These are phyloP conservation scores for Torymus texanus DNA, from an alignment of 2,888 invertebrate species.

Conservation along the genomic window DNA sequence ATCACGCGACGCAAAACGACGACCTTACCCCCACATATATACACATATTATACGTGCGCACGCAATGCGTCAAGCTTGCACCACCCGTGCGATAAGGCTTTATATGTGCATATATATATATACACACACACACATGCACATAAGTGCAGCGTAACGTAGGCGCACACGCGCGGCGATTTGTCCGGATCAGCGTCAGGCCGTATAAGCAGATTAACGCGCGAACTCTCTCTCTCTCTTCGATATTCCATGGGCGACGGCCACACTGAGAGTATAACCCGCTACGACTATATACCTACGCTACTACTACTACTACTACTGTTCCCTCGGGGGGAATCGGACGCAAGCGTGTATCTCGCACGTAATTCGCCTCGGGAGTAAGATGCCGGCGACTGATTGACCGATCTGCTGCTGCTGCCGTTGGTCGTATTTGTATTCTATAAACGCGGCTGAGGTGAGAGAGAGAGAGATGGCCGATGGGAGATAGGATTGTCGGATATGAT, in stretches of 20 bases:
- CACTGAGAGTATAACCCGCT: too few species aligned
- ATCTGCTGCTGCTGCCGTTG: too few species aligned
- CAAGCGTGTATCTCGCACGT: too few species aligned
- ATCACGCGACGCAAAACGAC: too few species aligned
- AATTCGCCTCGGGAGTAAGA: neutral
- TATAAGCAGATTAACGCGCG: conserved; percentile 77
- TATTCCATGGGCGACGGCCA: too few species aligned
- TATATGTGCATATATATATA: neutral
- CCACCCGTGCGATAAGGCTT: neutral
- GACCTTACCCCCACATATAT: neutral
- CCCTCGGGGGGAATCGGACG: too few species aligned
- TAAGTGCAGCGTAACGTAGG: conserved; percentile 71
- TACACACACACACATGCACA: conserved; percentile 55
- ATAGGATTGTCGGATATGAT: too few species aligned
- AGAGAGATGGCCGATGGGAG: too few species aligned
- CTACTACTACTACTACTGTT: too few species aligned
- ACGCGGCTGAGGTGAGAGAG: too few species aligned
- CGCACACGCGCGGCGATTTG: conserved; percentile 75
- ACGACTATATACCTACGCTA: too few species aligned
- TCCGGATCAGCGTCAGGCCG: conserved; percentile 79
- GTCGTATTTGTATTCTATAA: too few species aligned
- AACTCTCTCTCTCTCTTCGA: conserved; percentile 56
- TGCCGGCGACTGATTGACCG: conserved; percentile 35
- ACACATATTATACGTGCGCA: neutral
- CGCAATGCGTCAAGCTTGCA: neutral